Percentiles rank a stretch among this genome's conserved stretches.
Evolutionary conservation across 2,113 vertebrate genomes (phyloP).

Genomic region (Daboia siamensis): DNA sequence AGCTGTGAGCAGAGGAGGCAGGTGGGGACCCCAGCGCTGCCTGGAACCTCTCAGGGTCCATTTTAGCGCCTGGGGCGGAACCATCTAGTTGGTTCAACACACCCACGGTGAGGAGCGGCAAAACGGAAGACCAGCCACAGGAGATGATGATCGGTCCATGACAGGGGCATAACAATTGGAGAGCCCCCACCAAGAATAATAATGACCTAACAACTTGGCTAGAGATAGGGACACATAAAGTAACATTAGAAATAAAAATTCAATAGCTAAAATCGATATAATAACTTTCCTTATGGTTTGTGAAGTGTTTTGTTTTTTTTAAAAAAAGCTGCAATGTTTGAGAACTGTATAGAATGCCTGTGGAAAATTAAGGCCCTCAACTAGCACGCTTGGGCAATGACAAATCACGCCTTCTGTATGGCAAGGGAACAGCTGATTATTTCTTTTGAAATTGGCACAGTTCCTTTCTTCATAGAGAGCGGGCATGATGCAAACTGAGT

Average conservation of each 20-base stretch:
- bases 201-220: neutral
- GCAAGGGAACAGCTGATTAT: slow-evolving; percentile 56
- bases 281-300: slow-evolving; percentile 23
- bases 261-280: slow-evolving; percentile 38
- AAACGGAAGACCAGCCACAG: no score
- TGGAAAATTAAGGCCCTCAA: slow-evolving; percentile 36
- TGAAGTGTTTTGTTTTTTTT: slow-evolving; percentile 27
- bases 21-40: no score
- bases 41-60: no score
- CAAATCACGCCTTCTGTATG: slow-evolving; percentile 43
- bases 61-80: no score
- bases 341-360: slow-evolving; percentile 36
- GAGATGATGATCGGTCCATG: no score
- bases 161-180: no score
- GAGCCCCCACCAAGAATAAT: neutral
- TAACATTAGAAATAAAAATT: slow-evolving; percentile 27
- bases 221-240: neutral
- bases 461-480: slow-evolving; percentile 43
- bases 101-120: no score
- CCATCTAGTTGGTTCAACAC: no score
- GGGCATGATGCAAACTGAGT: slow-evolving; percentile 58
- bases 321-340: slow-evolving; percentile 25
- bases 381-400: slow-evolving; percentile 50
- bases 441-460: slow-evolving; percentile 17
- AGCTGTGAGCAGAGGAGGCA: no score